Evolutionary conservation across 2,113 vertebrate genomes (phyloP), one percentile per base, ranked within the genome.

Genomic region (Tautogolabrus adspersus): DNA sequence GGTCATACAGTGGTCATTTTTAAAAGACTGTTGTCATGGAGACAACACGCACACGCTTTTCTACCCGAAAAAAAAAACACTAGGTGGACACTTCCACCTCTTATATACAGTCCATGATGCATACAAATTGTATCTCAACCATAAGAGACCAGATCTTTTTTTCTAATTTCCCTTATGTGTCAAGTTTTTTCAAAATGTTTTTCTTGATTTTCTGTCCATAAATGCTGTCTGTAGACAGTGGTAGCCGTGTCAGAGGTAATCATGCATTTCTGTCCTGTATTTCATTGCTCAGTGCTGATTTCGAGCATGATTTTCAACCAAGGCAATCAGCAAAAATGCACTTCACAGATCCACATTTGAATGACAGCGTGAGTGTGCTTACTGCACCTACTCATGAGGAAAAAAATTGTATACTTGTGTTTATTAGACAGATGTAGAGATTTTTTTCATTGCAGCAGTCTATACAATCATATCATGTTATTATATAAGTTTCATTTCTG

Each of bases 231-330:
- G 91, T 95, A 97, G 96, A 97, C 93, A 96, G 95, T 95, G 95
- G 96, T 93, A 95, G 93, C 90, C 94, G 88, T 96, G 83, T 94
- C 77, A 95, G 95, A 97, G 96, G 96, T 96, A 96, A 96, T 54
- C 11, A 13, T 62, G 22, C 58, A 58, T 75, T 72, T 69, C 19
- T 77, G 49, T 19, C 38, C 38, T 18, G 66, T 58, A 74, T 67
- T 91, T 90, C 37, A 90, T 81, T 66, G 66, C 83, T 63, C 79
- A 67, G 84, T 94, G 90, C 88, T 89, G 92, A 93, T 94, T 66
- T 95, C 92, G 91, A 93, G 88, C 93, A 92, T 94, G 95, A 92
- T 91, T 92, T 75, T 75, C 34, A 82, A 82, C 70, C 60, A 67
- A 75, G 54, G 22, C 66, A 83, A 85, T 87, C 62, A 69, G 59